phyloP scores from a whole-genome alignment of 2,888 invertebrate genomes.

The Oligia latruncula region DNA sequence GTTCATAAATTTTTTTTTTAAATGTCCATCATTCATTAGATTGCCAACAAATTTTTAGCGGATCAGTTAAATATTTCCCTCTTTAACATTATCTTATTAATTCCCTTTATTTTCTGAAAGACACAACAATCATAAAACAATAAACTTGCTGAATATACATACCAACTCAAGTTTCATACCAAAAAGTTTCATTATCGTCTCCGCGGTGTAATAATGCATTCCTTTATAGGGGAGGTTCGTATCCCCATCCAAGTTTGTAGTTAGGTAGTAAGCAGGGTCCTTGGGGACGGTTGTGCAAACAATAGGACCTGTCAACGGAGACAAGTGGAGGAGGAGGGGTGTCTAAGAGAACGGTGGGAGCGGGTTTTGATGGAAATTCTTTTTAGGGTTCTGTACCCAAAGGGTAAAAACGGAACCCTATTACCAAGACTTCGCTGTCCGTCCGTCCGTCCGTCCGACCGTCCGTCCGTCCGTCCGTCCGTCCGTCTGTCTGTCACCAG shows the following conservation, averaged over 20 bases:
- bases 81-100: not conserved
- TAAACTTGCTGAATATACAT: conserved; percentile 14
- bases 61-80: not conserved
- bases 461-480: no score
- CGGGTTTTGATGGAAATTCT: not conserved
- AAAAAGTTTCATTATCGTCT: conserved; percentile 47
- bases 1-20: not conserved
- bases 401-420: no score
- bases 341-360: conserved; percentile 41
- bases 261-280: conserved; percentile 71
- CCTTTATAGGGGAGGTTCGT: conserved; percentile 63
- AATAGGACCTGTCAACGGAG: conserved; percentile 69
- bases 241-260: conserved; percentile 68
- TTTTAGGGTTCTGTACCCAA: no score
- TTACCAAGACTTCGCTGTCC: no score
- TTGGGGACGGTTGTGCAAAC: conserved; percentile 70
- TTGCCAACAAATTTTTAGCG: not conserved
- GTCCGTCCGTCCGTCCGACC: no score
- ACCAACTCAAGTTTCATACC: conserved; percentile 3
- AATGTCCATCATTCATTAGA: not conserved
- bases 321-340: conserved; percentile 52
- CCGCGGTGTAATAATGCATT: conserved; percentile 65
- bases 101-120: not conserved
- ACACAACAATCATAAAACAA: conserved; percentile 12
- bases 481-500: no score